phyloP scores from a whole-genome alignment of 2,113 vertebrate species.

The Ahaetulla prasina region DNA sequence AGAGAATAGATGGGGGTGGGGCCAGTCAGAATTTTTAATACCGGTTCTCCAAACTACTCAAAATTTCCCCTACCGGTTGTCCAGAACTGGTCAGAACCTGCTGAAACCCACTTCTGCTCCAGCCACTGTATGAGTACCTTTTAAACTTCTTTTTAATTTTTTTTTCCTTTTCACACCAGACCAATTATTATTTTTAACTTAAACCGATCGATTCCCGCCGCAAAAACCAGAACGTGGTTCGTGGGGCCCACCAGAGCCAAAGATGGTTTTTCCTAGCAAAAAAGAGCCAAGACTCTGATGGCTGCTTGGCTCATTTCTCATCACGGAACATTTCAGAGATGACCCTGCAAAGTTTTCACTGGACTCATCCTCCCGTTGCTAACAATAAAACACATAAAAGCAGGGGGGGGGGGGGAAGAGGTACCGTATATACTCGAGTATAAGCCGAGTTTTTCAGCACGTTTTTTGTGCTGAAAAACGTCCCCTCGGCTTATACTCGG shows the following conservation, averaged over 20 bases:
- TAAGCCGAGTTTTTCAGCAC: too few species aligned
- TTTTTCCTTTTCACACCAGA: not conserved
- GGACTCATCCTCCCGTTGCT: not conserved
- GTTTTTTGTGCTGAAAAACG: too few species aligned
- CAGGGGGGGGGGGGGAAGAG: not conserved
- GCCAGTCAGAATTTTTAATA: too few species aligned
- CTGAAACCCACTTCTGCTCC: too few species aligned
- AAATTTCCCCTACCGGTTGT: too few species aligned
- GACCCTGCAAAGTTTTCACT: not conserved
- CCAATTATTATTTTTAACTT: not conserved
- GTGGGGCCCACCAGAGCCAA: not conserved
- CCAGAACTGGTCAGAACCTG: too few species aligned
- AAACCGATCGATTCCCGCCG: not conserved
- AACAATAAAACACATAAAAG: not conserved
- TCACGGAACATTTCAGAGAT: not conserved
- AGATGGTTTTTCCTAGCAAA: not conserved
- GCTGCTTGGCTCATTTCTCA: not conserved
- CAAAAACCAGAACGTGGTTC: not conserved
- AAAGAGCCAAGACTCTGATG: not conserved
- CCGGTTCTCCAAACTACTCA: too few species aligned
- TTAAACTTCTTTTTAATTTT: not conserved
- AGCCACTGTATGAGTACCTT: not conserved
- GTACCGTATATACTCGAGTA: too few species aligned
- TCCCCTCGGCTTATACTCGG: too few species aligned
- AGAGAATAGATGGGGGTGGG: too few species aligned